These are phyloP conservation scores for Limnephilus auricula DNA, from an alignment of 2,888 invertebrate genomes.

Conservation along the genomic window DNA sequence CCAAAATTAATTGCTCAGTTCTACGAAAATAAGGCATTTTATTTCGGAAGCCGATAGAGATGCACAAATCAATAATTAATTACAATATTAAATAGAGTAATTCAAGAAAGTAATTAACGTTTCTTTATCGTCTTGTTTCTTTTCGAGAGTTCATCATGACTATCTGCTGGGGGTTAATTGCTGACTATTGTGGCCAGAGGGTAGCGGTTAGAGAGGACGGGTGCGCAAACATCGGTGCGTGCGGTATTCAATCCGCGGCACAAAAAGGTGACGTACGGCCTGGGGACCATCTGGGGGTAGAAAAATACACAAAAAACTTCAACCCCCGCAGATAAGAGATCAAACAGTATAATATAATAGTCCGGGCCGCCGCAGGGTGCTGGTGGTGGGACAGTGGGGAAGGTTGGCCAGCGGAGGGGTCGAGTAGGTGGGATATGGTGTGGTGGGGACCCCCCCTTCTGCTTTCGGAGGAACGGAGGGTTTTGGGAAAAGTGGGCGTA, in stretches of 20 bases:
- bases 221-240: not conserved
- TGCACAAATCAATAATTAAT: not conserved
- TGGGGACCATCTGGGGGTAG: slow-evolving; percentile 31
- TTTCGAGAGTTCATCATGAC: slow-evolving; percentile 11
- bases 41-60: not conserved
- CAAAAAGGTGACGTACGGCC: slow-evolving; percentile 33
- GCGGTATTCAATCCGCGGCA: slow-evolving; percentile 24
- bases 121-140: not conserved
- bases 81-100: slow-evolving; percentile 4
- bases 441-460: not conserved
- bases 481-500: not conserved
- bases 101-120: slow-evolving; percentile 8
- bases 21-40: not conserved
- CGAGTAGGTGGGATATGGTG: not conserved
- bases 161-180: not conserved
- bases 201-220: not conserved
- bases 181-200: slow-evolving; percentile 4
- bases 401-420: not conserved
- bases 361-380: slow-evolving; percentile 7
- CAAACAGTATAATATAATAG: slow-evolving; percentile 45
- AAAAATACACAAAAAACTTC: slow-evolving; percentile 43
- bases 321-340: slow-evolving; percentile 41
- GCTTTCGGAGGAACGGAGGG: not conserved
- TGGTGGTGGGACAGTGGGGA: not conserved
- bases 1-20: not conserved